Evolutionary conservation across 2,888 invertebrate genomes (phyloP), one percentile per base, ranked within the genome.

Genomic region (Heliconius charithonia): DNA sequence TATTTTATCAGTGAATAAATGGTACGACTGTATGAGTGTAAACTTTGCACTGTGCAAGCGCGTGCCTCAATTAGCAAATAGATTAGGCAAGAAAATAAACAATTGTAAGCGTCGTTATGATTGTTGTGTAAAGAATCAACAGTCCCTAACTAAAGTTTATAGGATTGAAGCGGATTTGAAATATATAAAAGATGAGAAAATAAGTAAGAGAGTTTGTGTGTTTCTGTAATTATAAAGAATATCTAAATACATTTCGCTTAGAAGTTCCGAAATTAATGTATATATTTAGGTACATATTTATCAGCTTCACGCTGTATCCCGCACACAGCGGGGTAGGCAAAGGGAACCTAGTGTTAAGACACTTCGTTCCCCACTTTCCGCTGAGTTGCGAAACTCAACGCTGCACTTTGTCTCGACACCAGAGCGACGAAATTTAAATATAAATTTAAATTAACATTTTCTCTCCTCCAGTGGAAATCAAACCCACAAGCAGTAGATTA

Each of bases 41-140:
- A 88, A 90, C 90, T 90, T 91, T 91, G 91, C 89, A 91, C 90
- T 89, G 84, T 84, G 83, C 83, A 69, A 85, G 86, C 90, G 88
- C 90, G 90, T 92, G 91, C 89, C 85, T 81, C 80, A 79, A 79
- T 81, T 80, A 82, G 82, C 82, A 83, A 81, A 83, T 82, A 82
- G 78, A 81, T 80, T 79, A 81, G 62, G 77, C 72, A 41, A 62
- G 74, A 79, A 76, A 79, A 75, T 77, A 81, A 77, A 81, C 72
- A 79, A 73, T 77, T 56, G 32, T 56, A 32, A 72, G 4, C 71
- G n/a, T 72, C 71, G 16, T 72, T 37, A n/a, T 59, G 32, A 56
- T 32, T 59, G 29, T 29, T 59, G 59, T 13, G 29, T 72, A n/a
- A 72, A 72, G 13, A n/a, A 59, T 10, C 25, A 37, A 59, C n/a